Evolutionary conservation across 2,113 vertebrate genomes (phyloP).

Genomic region (Hemicordylus capensis): DNA sequence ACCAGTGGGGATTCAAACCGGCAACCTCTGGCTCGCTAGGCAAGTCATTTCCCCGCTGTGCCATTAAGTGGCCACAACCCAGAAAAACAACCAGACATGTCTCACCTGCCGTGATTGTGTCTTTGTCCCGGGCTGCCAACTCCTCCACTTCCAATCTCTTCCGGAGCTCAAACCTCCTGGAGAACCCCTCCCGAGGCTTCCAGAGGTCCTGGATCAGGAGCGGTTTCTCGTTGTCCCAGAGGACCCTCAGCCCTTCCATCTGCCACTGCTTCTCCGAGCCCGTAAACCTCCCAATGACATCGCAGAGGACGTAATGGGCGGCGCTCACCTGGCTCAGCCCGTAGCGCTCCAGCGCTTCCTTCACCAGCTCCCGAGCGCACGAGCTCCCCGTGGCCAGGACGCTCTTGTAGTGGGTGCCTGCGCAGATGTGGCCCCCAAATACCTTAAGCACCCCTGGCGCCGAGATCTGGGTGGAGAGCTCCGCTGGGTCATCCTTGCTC

Average conservation of each 20-base stretch:
- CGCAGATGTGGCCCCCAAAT: slow-evolving; percentile 91
- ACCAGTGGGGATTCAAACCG: too few relatives aligned
- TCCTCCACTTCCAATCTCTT: slow-evolving; percentile 88
- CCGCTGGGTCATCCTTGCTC: slow-evolving; percentile 84
- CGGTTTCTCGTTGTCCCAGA: slow-evolving; percentile 91
- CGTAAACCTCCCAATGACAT: slow-evolving; percentile 87
- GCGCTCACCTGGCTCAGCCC: slow-evolving; percentile 83
- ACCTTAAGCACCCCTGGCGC: slow-evolving; percentile 94
- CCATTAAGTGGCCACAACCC: too few relatives aligned
- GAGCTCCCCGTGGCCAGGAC: slow-evolving; percentile 91
- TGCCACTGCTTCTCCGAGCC: slow-evolving; percentile 81
- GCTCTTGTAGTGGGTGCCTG: slow-evolving; percentile 94
- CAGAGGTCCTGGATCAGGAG: slow-evolving; percentile 93
- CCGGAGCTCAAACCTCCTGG: slow-evolving; percentile 90
- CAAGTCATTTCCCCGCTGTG: too few relatives aligned
- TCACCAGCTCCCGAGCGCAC: slow-evolving; percentile 89
- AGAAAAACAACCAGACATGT: too few relatives aligned
- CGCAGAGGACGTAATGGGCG: slow-evolving; percentile 86
- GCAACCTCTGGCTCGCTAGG: too few relatives aligned
- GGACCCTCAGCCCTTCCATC: slow-evolving; percentile 84
- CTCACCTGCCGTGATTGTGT: slow-evolving; percentile 94
- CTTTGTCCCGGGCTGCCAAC: slow-evolving; percentile 88
- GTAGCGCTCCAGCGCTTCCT: slow-evolving; percentile 93
- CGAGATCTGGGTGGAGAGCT: slow-evolving; percentile 93
- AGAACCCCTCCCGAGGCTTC: slow-evolving; percentile 93